These are phyloP conservation scores for Sesia bembeciformis DNA, from an alignment of 2,888 invertebrate species.

Conservation along the genomic window DNA sequence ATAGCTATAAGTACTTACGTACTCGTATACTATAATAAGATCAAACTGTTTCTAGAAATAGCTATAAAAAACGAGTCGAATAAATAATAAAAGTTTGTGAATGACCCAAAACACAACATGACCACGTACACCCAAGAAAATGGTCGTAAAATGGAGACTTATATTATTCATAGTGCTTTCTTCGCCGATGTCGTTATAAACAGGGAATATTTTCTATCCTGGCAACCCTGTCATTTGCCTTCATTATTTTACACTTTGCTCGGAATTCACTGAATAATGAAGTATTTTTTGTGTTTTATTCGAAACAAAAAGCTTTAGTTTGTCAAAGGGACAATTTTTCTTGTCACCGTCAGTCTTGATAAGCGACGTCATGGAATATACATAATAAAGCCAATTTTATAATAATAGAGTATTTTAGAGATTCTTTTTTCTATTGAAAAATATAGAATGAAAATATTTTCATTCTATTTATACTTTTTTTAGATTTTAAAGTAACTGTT, in stretches of 20 bases:
- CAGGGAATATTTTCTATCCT: not conserved
- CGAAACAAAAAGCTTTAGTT: not conserved
- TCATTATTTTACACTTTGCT: slow-evolving; percentile 1
- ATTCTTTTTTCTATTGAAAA: too few relatives aligned
- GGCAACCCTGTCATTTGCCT: slow-evolving; percentile 1
- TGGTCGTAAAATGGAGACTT: not conserved
- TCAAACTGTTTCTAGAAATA: too few relatives aligned
- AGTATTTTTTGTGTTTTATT: not conserved
- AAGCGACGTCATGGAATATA: not conserved
- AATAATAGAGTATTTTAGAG: too few relatives aligned
- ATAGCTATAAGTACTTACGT: too few relatives aligned
- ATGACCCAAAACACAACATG: not conserved
- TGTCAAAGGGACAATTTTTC: not conserved
- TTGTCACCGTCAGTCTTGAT: not conserved
- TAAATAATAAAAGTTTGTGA: too few relatives aligned
- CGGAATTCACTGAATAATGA: not conserved
- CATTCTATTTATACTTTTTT: too few relatives aligned
- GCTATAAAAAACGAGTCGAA: too few relatives aligned
- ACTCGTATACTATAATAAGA: too few relatives aligned
- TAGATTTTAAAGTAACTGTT: too few relatives aligned
- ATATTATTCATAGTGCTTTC: not conserved
- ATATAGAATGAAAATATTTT: too few relatives aligned
- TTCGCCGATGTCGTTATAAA: not conserved
- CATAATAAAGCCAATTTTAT: not conserved
- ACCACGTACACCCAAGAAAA: not conserved